Base-by-base conservation (phyloP, 2,797 vertebrate species). In the Tiaroga cobitis region DNA sequence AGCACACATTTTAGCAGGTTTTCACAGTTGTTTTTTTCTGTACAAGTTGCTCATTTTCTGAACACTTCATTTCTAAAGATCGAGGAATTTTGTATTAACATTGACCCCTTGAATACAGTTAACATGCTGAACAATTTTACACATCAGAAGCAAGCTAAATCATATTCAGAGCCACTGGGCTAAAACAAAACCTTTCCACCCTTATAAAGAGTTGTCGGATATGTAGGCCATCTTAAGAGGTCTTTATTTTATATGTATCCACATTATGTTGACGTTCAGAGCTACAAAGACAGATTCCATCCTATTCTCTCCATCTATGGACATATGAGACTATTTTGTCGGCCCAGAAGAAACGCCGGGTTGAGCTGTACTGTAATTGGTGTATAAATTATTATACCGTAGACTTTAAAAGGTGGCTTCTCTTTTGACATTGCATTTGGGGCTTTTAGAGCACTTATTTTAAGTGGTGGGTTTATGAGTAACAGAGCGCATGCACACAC, bases 391-490 rank as follows among this genome's bases (percentile, higher is more conserved):
- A 68, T 88, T 84, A 81, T 77, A 81, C 61, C 15, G 34, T 51
- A 68, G 49, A 61, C 83, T 88, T 85, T 88, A 69, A 89, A 89
- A 85, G 77, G 75, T 39, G 24, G 73, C 84, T 85, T 84, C 77
- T 77, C 74, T 80, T 89, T 89, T 90, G 72, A 88, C 90, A 75
- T 46, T 75, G 79, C 51, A 43, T 87, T 79, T 73, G 13, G 69
- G 83, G 80, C 79, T 88, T 89, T 90, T 83, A 88, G 86, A 88
- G 37, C 78, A 43, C 87, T 69, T 70, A 70, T 90, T 92, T 91
- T 86, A 91, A 89, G 89, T 90, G 87, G 82, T 56, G 75, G 77
- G 51, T 89, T 90, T 86, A 89, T 82, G 77, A 79, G 88, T 69
- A 80, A 84, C 76, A 86, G 70, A 83, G 51, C 46, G 70, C 56